Base-by-base conservation (phyloP, 2,113 vertebrate genomes). In the Hucho hucho region DNA sequence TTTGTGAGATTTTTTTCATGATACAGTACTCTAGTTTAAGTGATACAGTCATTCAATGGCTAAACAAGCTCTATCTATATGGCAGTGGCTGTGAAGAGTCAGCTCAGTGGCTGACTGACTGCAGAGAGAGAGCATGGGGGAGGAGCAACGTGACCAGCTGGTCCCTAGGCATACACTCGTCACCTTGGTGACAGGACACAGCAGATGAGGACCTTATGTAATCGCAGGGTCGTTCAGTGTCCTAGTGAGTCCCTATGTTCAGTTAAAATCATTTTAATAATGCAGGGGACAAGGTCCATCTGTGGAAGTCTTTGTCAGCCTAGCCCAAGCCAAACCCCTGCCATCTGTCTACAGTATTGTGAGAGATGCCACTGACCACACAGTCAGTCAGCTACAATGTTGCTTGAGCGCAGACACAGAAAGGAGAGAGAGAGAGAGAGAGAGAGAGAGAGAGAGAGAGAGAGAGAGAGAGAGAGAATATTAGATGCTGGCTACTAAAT, bases 131-230 rank as follows among this genome's bases (percentile, higher is more conserved):
- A 67, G 9, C 7, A n/a, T 20, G 1, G 18, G 58, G 18, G n/a
- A 7, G n/a, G 58, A 61, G 58, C n/a, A 22, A 61, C n/a, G 6
- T 67, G 26, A 65, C 65, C 18, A 67, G 65, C 65, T 67, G 65
- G 28, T 67, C 65, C 29, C 65, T 67, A 6, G 28, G 28, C 24
- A 67, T 29, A 67, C 65, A 59, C n/a, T 61, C 6, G 7, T 66
- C 28, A 32, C 64, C 64, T 28, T 29, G 64, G 64, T 66, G 64
- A 66, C 64, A 66, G 26, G 26, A 25, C 64, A 18, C 5, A 3
- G 26, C 28, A 67, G 18, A 37, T 43, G 37, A 43, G 6, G 29
- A 32, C 26, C 18, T 67, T 16, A n/a, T 2, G 49, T 63, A 24
- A 28, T 53, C 49, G 16, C 16, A 16, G 13, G 49, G 16, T 53